Percentiles rank a stretch among this genome's conserved stretches.
These are phyloP conservation scores for Andinoacara biseriatus DNA, from an alignment of 2,113 vertebrate species.

Conservation along the genomic window DNA sequence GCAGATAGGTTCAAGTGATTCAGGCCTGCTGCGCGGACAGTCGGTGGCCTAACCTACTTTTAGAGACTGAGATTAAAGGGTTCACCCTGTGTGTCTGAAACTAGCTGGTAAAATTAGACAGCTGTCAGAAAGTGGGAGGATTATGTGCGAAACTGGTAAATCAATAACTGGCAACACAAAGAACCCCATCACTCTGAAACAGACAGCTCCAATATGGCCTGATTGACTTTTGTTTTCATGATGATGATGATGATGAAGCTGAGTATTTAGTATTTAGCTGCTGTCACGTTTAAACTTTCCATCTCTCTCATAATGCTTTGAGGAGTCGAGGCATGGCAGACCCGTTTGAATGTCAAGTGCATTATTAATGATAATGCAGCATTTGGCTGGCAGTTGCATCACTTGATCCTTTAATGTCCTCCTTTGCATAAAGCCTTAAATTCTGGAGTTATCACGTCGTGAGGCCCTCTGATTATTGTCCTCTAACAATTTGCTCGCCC, in stretches of 20 bases:
- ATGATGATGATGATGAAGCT: conserved; percentile 17
- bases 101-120: conserved; percentile 26
- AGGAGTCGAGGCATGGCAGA: conserved; percentile 32
- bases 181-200: conserved; percentile 22
- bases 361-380: conserved; percentile 73
- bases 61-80: not conserved
- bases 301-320: conserved; percentile 16
- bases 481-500: conserved; percentile 62
- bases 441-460: conserved; percentile 38
- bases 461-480: conserved; percentile 42
- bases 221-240: conserved; percentile 60
- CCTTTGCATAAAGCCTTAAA: conserved; percentile 31
- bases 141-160: conserved; percentile 61
- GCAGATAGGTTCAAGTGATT: conserved; percentile 40
- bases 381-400: conserved; percentile 54
- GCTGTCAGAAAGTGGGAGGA: conserved; percentile 64
- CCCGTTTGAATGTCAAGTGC: conserved; percentile 67
- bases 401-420: conserved; percentile 11
- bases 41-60: conserved; percentile 38
- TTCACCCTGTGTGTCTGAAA: conserved; percentile 10
- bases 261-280: conserved; percentile 13
- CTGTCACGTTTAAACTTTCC: conserved; percentile 51
- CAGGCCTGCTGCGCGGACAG: conserved; percentile 35
- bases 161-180: conserved; percentile 57
- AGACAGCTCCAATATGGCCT: conserved; percentile 51